phyloP scores from a whole-genome alignment of 1,140 invertebrate species.

The Mactra quadrangularis region DNA sequence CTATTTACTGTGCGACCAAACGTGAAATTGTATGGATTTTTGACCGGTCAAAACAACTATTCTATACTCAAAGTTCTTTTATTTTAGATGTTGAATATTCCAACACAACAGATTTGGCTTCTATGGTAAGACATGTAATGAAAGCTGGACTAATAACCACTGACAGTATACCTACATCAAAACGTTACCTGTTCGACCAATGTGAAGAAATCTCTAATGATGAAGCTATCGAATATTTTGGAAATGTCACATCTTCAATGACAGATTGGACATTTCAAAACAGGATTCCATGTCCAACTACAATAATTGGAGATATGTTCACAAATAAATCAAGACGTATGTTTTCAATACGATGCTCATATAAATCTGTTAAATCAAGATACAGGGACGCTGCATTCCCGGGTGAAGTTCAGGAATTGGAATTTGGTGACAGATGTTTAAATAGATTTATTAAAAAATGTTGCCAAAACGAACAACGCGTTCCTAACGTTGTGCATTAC shows the following conservation, averaged over 20 bases:
- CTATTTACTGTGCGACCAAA: too few species aligned
- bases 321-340: not conserved
- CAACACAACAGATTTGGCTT: too few species aligned
- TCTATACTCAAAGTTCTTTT: too few species aligned
- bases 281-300: not conserved
- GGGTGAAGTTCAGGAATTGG: not conserved
- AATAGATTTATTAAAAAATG: not conserved
- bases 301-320: not conserved
- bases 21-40: too few species aligned
- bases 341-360: not conserved
- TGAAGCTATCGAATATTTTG: not conserved
- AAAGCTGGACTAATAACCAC: too few species aligned
- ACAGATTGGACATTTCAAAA: slow-evolving; percentile 1
- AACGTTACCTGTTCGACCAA: too few species aligned
- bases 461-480: slow-evolving; percentile 31
- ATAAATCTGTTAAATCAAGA: not conserved
- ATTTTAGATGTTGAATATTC: too few species aligned
- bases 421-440: slow-evolving; percentile 13
- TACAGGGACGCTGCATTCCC: not conserved
- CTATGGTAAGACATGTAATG: too few species aligned
- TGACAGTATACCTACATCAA: too few species aligned
- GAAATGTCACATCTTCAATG: not conserved
- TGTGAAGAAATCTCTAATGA: too few species aligned
- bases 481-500: slow-evolving; percentile 70
- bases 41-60: too few species aligned